phyloP scores from a whole-genome alignment of 2,888 invertebrate genomes.

The Odontothrips loti region DNA sequence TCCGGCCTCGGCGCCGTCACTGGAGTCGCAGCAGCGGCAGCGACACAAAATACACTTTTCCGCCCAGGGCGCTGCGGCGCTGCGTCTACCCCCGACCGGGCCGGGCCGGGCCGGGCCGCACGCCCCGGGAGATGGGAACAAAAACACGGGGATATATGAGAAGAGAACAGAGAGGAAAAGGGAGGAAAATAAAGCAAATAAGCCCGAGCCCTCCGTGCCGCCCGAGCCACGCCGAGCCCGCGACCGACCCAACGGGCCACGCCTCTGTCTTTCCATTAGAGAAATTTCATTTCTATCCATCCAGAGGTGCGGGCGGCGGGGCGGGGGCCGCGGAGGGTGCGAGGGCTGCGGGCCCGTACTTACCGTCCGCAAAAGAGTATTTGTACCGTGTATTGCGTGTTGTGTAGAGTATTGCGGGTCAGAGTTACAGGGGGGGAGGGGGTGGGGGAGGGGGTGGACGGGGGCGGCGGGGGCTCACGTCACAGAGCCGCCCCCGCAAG shows the following conservation, averaged over 20 bases:
- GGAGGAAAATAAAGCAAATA: not conserved
- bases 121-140: not conserved
- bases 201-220: not conserved
- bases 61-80: not conserved
- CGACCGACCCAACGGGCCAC: too few relatives aligned
- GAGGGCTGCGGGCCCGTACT: not conserved
- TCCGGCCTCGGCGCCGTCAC: too few relatives aligned
- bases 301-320: not conserved
- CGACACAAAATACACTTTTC: not conserved
- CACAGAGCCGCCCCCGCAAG: too few relatives aligned
- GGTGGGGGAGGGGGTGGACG: not conserved
- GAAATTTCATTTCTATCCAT: not conserved
- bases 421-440: not conserved
- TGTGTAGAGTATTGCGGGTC: conserved; percentile 5
- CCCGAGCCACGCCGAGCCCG: not conserved
- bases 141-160: not conserved
- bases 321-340: not conserved
- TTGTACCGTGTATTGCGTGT: conserved; percentile 2
- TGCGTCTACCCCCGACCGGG: not conserved
- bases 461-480: not conserved
- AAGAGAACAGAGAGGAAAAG: not conserved
- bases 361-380: not conserved
- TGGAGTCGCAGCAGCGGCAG: too few relatives aligned
- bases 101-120: not conserved
- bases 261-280: not conserved